Percentiles rank a stretch among this genome's conserved stretches.
These are phyloP conservation scores for Prunella fulvescens DNA, from an alignment of 2,113 vertebrate genomes.

Conservation along the genomic window DNA sequence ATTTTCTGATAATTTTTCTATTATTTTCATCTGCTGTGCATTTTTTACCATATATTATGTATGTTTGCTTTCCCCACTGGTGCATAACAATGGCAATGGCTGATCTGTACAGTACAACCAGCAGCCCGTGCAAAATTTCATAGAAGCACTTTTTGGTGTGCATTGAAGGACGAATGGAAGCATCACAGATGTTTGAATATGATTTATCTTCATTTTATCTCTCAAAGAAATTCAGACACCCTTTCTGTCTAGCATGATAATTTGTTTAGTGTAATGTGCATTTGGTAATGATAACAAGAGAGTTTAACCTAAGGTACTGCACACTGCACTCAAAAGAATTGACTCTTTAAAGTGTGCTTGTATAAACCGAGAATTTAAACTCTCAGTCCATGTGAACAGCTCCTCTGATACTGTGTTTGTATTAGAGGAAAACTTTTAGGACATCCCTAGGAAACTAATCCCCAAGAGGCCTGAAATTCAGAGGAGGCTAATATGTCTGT, in stretches of 20 bases:
- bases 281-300: conserved; percentile 15
- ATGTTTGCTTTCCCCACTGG: background rate
- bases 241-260: background rate
- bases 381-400: background rate
- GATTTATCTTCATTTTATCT: background rate
- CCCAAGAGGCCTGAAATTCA: conserved; percentile 22
- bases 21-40: background rate
- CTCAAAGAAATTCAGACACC: background rate
- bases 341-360: background rate
- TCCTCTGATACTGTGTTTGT: background rate
- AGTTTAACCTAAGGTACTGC: background rate
- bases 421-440: conserved; percentile 27
- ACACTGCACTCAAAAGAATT: conserved; percentile 10
- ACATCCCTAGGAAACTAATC: conserved; percentile 32
- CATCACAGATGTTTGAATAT: background rate
- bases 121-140: background rate
- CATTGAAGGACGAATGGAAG: background rate
- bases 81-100: background rate
- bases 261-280: background rate
- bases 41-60: background rate
- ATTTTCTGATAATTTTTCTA: background rate
- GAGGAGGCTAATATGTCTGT: conserved; percentile 1
- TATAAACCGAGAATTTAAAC: conserved; percentile 34
- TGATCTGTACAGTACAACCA: background rate
- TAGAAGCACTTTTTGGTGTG: background rate